Evolutionary conservation across 2,888 invertebrate species (phyloP), one percentile per base, ranked within the genome.

Genomic region (Eupelmus urozonus): DNA sequence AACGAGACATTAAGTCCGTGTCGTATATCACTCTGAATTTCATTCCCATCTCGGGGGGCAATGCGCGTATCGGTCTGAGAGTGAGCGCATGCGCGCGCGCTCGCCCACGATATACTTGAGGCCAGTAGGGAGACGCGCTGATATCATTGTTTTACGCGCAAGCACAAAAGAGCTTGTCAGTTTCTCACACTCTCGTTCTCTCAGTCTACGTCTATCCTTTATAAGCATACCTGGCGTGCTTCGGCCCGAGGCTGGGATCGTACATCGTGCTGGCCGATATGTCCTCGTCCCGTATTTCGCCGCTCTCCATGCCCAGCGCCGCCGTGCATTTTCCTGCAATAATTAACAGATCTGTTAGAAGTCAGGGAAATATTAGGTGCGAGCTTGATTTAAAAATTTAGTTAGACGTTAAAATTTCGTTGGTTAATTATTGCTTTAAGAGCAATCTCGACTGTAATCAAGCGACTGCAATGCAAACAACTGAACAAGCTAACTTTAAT

Each of bases 251-350:
- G 77, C 87, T 89, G 23, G 88, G 88, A 82, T 87, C 88, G 84
- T 88, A 89, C 87, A 88, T 88, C 76, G 89, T 88, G 82, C 89
- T 89, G 73, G 89, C 89, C 73, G 88, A 85, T 84, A 89, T 89
- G 85, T 89, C 89, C 85, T 89, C 89, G 83, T 89, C 88, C 76
- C 87, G 86, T 84, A 89, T 89, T 84, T 89, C 88, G 80, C 89
- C 88, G 82, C 82, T 88, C 84, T 88, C 88, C 89, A 89, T 88
- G 79, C 89, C 89, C 85, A 89, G 82, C 62, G 87, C 85, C 70
- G 83, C 81, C 77, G 80, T 85, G 83, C 89, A 89, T 88, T 88
- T 88, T 85, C 85, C 89, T 89, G 85, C 82, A 89, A 89, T 84
- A 86, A 63, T 67, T 80, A 82, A 84, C 59, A 20, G 0, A 49